phyloP scores from a whole-genome alignment of 2,888 invertebrate species.

The Chymomyza procnemis region DNA sequence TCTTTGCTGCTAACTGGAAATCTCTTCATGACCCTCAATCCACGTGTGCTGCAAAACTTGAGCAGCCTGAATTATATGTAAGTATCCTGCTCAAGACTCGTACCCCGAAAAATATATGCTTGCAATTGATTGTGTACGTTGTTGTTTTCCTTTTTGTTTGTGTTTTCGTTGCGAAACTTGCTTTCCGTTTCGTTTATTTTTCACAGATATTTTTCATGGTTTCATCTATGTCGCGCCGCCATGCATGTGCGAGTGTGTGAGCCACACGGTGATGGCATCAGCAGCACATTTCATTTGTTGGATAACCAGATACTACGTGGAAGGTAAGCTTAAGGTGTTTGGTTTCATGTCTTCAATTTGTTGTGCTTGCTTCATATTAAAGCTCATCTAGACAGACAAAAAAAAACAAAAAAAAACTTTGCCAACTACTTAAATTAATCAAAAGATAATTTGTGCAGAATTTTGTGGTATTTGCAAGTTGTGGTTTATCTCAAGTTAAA shows the following conservation, averaged over 20 bases:
- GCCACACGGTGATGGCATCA: constrained; percentile 82
- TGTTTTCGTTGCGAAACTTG: neutral
- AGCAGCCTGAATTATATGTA: constrained; percentile 79
- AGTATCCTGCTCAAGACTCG: constrained; percentile 55
- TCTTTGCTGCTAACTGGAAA: constrained; percentile 78
- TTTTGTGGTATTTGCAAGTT: neutral
- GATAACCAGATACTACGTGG: constrained; percentile 81
- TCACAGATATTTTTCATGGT: constrained; percentile 81
- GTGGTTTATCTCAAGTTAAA: neutral
- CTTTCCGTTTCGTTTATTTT: constrained; percentile 18
- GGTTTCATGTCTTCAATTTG: too few species aligned
- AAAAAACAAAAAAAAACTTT: neutral
- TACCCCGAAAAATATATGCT: neutral
- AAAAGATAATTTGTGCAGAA: neutral
- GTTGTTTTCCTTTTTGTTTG: neutral
- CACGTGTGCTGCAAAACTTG: constrained; percentile 76
- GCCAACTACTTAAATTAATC: neutral
- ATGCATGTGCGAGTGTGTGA: constrained; percentile 81
- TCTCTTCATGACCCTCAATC: constrained; percentile 77
- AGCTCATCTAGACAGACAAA: too few species aligned
- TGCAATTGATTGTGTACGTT: neutral
- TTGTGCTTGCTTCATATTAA: neutral
- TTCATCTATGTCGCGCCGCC: constrained; percentile 81
- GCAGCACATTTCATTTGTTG: constrained; percentile 81
- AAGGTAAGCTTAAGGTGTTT: constrained; percentile 77